A percentile compares a stretch with the other conserved stretches of the same genome.
Conservation (phyloP, 2,113 vertebrate genomes). For the Crocuta crocuta region DNA sequence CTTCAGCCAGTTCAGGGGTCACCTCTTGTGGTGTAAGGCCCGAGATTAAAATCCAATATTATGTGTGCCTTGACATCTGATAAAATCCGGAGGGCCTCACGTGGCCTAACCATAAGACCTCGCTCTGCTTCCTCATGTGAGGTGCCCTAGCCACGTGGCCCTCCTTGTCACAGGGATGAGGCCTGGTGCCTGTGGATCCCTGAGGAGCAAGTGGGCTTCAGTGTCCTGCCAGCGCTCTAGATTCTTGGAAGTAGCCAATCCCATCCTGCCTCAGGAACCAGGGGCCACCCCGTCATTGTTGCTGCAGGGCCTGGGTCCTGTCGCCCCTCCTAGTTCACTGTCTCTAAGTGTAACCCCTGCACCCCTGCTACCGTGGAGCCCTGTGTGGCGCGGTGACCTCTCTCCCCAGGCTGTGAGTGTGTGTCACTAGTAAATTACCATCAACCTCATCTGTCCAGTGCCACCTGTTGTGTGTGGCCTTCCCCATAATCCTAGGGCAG, state of each 20-base stretch:
- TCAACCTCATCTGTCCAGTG: neutral
- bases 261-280: neutral
- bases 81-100: neutral
- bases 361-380: accelerated
- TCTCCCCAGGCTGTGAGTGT: neutral
- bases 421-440: neutral
- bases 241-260: neutral
- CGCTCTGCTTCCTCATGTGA: neutral
- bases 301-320: neutral
- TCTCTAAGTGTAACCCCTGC: too few relatives aligned
- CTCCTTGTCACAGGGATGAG: accelerated
- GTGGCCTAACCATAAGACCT: neutral
- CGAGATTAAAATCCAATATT: neutral
- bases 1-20: neutral
- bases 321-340: accelerated
- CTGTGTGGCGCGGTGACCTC: accelerated
- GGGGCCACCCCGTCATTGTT: too few relatives aligned
- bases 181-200: neutral
- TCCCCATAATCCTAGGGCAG: neutral
- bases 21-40: neutral
- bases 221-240: neutral
- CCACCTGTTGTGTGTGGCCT: neutral
- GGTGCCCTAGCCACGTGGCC: neutral
- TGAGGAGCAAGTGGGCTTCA: neutral
- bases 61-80: neutral